These are phyloP conservation scores for Drosophila heteroneura DNA, from an alignment of 2,888 invertebrate species.

Conservation along the genomic window DNA sequence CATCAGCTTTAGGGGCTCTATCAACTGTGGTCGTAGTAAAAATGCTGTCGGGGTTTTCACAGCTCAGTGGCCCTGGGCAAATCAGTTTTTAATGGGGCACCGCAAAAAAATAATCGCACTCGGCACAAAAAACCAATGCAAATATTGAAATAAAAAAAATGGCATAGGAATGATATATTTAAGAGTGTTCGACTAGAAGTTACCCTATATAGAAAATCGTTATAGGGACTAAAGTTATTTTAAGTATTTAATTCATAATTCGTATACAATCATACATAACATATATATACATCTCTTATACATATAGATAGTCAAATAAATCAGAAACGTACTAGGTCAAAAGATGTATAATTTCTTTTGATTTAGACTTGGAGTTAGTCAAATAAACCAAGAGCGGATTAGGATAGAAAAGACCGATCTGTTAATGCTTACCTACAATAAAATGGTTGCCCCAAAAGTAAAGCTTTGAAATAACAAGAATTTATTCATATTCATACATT, in stretches of 20 bases:
- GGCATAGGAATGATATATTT: too few species aligned
- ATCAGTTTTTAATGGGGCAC: slow-evolving; percentile 57
- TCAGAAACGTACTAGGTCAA: too few species aligned
- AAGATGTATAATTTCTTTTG: too few species aligned
- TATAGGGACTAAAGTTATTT: too few species aligned
- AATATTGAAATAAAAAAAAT: slow-evolving; percentile 18
- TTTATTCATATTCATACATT: neutral
- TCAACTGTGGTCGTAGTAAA: slow-evolving; percentile 10
- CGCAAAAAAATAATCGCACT: slow-evolving; percentile 48
- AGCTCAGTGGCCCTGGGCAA: slow-evolving; percentile 65
- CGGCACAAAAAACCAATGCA: slow-evolving; percentile 11
- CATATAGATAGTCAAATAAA: too few species aligned
- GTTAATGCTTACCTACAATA: neutral
- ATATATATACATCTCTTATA: too few species aligned
- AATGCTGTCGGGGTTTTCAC: slow-evolving; percentile 47
- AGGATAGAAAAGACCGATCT: neutral
- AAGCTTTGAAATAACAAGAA: neutral
- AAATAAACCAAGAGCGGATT: neutral
- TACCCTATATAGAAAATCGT: neutral
- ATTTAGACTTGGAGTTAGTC: neutral
- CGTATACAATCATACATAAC: too few species aligned
- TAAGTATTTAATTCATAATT: neutral
- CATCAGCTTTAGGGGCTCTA: slow-evolving; percentile 16
- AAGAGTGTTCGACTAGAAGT: neutral
- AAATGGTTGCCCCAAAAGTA: neutral